Base-by-base conservation (phyloP, 2,797 vertebrate species). In the Mus caroli region DNA sequence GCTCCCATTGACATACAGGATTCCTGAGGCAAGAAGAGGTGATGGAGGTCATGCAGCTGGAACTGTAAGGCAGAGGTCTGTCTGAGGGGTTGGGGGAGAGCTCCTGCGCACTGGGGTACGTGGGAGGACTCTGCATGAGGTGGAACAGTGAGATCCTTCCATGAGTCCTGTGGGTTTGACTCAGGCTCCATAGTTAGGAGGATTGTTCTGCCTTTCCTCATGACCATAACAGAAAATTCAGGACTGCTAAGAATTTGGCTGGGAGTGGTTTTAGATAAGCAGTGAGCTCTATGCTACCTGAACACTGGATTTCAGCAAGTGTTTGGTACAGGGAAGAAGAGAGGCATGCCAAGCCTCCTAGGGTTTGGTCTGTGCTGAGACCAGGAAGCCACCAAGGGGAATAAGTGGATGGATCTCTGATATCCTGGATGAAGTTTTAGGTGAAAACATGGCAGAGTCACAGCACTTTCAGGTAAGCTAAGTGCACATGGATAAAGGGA, bases 1-100 rank as follows among this genome's bases (percentile, higher is more conserved):
- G 12, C 98, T 99, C 0, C 98, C 98, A 0, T 98, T 98, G 94
- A 99, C 98, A 40, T 98, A 99, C 3, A 99, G 96, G 89, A 97
- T 97, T 88, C 99, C 99, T 99, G 91, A 0, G 50, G 88, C 52
- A 80, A 43, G 20, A 77, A 93, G 92, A 88, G 34, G 62, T 24
- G 2, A 79, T 7, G 50, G 56, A 22, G 54, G 2, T 13, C 10
- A 17, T 56, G 78, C 93, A 52, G 11, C 11, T 56, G 56, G 46
- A 17, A 37, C 19, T 7, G 31, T 34, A 15, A 31, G 73, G 60
- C 34, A 28, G 43, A 67, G 88, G 34, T 37, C 62, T 28, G 34
- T 37, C 62, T 37, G 58, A 28, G 22, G 43, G 58, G 22, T 17
- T 60, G 7, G 31, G 83, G 12, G 43, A 13, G 46, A 86, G 28